Base-by-base conservation (phyloP, 2,113 vertebrate species). In the Salminus brasiliensis region DNA sequence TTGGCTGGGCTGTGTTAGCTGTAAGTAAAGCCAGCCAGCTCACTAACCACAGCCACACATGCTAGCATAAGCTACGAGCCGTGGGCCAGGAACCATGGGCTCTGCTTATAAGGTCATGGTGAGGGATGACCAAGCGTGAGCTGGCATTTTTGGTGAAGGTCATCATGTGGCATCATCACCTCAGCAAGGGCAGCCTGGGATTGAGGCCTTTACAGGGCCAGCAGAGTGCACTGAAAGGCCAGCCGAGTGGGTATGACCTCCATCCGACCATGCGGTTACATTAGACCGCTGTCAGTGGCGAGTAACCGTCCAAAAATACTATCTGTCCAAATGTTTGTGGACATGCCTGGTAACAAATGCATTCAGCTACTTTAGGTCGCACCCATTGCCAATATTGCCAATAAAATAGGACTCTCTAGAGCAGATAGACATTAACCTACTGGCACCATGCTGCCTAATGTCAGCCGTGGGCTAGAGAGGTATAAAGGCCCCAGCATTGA, bases 71-170 rank as follows among this genome's bases (percentile, higher is more conserved):
- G 41, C 74, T n/a, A 21, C 74, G 23, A 49, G 75, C 70, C 53
- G 6, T 21, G 30, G 41, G 45, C 78, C 70, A 55, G 16, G 39
- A 72, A 78, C 78, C 25, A 70, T 76, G 60, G 39, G 72, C 70
- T 76, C 66, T 49, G 69, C 78, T 78, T 59, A 81, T 78, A 81
- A 81, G 82, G 82, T 84, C 78, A 81, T 21, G 29, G 32, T 74
- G 53, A 68, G 72, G 69, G 74, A 57, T 16, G 23, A 62, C 36
- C 62, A 59, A 72, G 60, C 82, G 59, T 69, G 69, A 78, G 62
- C 79, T 81, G 78, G 78, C 74, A 70, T 73, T 66, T 78, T 77
- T 29, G 5, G n/a, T 30, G 62, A 83, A 43, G 69, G 68, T 76
- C 21, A 47, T 67, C 34, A 18, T 60, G 60, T 55, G n/a, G 12